These are phyloP conservation scores for Phaenicophaeus curvirostris DNA, from an alignment of 2,797 vertebrate species.

Conservation along the genomic window DNA sequence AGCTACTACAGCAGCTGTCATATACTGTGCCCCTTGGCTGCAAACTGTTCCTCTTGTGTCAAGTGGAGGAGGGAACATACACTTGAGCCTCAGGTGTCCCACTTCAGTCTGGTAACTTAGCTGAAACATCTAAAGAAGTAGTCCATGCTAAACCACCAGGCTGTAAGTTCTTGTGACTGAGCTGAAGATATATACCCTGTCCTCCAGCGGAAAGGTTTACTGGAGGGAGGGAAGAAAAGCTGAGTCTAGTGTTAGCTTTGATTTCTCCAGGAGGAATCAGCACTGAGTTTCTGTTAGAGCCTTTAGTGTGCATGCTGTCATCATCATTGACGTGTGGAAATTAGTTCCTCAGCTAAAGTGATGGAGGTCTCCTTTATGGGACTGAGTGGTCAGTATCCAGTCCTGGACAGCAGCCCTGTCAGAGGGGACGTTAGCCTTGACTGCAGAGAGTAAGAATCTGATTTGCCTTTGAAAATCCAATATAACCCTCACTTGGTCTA, in stretches of 20 bases:
- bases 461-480: constrained; percentile 1
- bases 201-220: background rate
- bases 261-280: background rate
- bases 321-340: rapidly evolving
- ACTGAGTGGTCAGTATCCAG: background rate
- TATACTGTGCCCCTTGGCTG: background rate
- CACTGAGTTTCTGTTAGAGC: background rate
- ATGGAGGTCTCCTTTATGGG: background rate
- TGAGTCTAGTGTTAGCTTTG: background rate
- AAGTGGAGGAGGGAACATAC: background rate
- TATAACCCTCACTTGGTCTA: background rate
- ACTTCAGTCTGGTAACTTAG: background rate
- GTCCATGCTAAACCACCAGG: background rate
- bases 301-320: background rate
- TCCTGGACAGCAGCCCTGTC: background rate
- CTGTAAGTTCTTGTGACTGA: background rate
- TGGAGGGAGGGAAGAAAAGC: background rate
- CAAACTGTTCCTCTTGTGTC: background rate
- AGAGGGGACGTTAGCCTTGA: background rate
- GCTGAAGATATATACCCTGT: background rate
- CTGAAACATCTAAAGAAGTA: background rate
- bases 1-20: background rate
- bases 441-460: background rate
- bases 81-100: background rate
- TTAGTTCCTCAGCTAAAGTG: background rate